Base-by-base conservation (phyloP, 2,113 vertebrate species). In the Paedocypris sp. region DNA sequence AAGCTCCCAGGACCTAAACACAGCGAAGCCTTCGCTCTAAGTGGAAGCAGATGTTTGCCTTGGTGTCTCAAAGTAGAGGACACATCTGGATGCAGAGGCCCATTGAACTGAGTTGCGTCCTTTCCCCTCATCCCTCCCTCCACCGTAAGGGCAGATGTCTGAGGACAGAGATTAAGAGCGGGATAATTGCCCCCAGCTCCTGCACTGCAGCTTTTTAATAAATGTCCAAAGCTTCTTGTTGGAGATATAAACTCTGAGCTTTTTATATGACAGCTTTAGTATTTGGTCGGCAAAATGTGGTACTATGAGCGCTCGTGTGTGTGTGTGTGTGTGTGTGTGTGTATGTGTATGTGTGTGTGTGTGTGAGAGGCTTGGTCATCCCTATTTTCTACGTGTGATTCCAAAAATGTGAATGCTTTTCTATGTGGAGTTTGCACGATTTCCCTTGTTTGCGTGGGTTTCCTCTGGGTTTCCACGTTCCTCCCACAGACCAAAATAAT, bases 21-120 rank as follows among this genome's bases (percentile, higher is more conserved):
- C 66, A 72, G 60, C 73, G 80, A 75, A 78, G 69, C 73, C 74
- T 73, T 56, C 4, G 36, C 8, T 48, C 58, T 76, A 79, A 83
- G 71, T 41, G 41, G 74, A 79, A 83, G 65, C 82, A 86, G 82
- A 83, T 83, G 82, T 79, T 67, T 61, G 62, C 53, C 75, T 71
- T 66, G 6, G 11, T 26, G 51, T 60, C 62, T 19, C 52, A 56
- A 56, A 56, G 36, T 28, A 56, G 36, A 41, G 52, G 52, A 56
- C 52, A 20, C 62, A 62, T 64, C 32, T 66, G 63, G 35, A 64
- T 67, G 66, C 60, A 56, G 67, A 69, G 32, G 71, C 70, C 72
- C 54, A 1, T 43, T 57, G 26, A 25, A 38, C 11, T 3, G 33
- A 53, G 50, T 3, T 42, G 36, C 18, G 16, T 31, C 36, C 15